Evolutionary conservation across 2,888 invertebrate genomes (phyloP).

Genomic region (Spialia ferax): DNA sequence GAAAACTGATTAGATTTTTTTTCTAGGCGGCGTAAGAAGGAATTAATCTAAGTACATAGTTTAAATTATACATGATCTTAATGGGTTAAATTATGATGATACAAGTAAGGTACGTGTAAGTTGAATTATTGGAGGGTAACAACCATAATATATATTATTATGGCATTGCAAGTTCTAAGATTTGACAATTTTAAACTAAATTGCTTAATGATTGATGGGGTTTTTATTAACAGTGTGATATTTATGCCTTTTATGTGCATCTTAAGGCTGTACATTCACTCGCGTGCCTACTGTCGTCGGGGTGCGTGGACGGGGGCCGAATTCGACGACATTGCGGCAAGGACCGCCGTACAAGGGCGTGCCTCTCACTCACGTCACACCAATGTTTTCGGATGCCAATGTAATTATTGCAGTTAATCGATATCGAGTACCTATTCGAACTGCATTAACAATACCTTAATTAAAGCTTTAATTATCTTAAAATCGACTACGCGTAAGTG

Average conservation of each 20-base stretch:
- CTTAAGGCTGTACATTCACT: conserved; percentile 73
- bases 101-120: no score
- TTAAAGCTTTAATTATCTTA: conserved; percentile 48
- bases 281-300: conserved; percentile 56
- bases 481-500: conserved; percentile 33
- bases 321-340: conserved; percentile 70
- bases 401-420: conserved; percentile 66
- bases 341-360: conserved; percentile 79
- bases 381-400: conserved; percentile 70
- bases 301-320: conserved; percentile 64
- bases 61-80: no score
- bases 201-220: conserved; percentile 29
- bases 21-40: no score
- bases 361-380: conserved; percentile 78
- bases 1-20: no score
- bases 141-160: no score
- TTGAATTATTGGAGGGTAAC: no score
- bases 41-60: no score
- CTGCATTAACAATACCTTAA: conserved; percentile 52
- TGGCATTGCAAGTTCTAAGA: not conserved
- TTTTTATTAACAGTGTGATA: conserved; percentile 29
- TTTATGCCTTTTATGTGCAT: conserved; percentile 38
- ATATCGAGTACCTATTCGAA: conserved; percentile 51
- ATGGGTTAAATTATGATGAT: no score
- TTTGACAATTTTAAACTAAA: not conserved